Evolutionary conservation across 1,140 invertebrate species (phyloP).

Genomic region (Euura lappo): DNA sequence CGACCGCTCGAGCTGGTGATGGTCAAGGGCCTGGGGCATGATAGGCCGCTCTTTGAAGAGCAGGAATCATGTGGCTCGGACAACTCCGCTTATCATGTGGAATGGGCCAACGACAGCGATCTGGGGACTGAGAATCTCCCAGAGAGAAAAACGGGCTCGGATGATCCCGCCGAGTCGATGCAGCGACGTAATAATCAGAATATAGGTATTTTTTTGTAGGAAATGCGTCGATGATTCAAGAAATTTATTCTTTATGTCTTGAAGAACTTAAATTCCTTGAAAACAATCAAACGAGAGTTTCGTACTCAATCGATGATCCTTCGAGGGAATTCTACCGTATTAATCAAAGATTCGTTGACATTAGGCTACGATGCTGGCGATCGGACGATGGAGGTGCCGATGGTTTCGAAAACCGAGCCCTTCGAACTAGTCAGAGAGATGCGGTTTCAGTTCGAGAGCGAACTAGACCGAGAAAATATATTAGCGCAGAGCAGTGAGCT

Average conservation of each 20-base stretch:
- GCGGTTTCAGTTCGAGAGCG: neutral
- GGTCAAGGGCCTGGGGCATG: slow-evolving; percentile 28
- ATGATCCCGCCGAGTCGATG: neutral
- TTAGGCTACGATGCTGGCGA: neutral
- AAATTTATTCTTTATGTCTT: too few relatives aligned
- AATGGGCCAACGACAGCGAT: neutral
- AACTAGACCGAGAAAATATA: neutral
- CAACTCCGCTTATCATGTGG: neutral
- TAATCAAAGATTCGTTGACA: neutral
- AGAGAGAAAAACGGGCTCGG: neutral
- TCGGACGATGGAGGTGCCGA: neutral
- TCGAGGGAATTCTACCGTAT: too few relatives aligned
- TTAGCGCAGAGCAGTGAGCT: neutral
- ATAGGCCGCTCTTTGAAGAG: neutral
- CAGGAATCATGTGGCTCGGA: neutral
- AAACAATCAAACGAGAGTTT: too few relatives aligned
- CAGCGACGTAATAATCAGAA: neutral
- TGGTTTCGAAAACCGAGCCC: slow-evolving; percentile 3
- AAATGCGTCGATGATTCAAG: too few relatives aligned
- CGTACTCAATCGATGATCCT: too few relatives aligned
- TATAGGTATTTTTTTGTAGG: too few relatives aligned
- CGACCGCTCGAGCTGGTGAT: slow-evolving; percentile 38
- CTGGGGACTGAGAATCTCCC: too few relatives aligned
- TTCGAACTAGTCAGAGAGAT: slow-evolving; percentile 8
- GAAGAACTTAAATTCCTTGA: too few relatives aligned